Percentiles rank a stretch among this genome's conserved stretches.
phyloP scores from a whole-genome alignment of 2,797 vertebrate genomes.

The Pangasius krempfi region DNA sequence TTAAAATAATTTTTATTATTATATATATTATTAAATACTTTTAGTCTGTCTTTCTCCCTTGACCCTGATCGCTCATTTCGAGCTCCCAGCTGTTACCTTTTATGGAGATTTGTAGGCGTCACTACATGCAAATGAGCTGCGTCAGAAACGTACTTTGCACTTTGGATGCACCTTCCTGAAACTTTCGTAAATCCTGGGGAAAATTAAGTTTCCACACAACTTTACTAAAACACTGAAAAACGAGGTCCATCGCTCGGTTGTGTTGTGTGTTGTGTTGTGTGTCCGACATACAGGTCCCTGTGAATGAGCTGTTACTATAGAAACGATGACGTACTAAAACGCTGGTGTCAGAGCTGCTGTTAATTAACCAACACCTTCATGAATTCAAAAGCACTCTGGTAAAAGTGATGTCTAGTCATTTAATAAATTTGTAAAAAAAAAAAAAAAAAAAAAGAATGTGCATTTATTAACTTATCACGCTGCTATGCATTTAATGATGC shows the following conservation, averaged over 20 bases:
- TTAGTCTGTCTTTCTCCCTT: neutral
- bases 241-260: neutral
- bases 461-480: neutral
- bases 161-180: too few species aligned
- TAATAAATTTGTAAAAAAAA: neutral
- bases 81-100: neutral
- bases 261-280: accelerated
- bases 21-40: neutral
- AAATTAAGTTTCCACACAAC: too few species aligned
- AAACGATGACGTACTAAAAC: neutral
- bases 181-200: too few species aligned
- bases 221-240: too few species aligned
- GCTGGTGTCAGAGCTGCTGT: neutral
- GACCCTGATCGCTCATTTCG: too few species aligned
- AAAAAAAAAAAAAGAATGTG: too few species aligned
- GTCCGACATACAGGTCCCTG: neutral
- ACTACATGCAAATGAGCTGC: too few species aligned
- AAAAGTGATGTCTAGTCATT: neutral
- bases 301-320: neutral
- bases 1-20: too few species aligned
- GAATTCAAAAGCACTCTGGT: neutral
- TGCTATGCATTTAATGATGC: neutral
- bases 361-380: neutral
- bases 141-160: too few species aligned
- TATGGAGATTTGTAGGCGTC: neutral